Conservation (phyloP, 2,113 vertebrate genomes). For the Megaleporinus macrocephalus region DNA sequence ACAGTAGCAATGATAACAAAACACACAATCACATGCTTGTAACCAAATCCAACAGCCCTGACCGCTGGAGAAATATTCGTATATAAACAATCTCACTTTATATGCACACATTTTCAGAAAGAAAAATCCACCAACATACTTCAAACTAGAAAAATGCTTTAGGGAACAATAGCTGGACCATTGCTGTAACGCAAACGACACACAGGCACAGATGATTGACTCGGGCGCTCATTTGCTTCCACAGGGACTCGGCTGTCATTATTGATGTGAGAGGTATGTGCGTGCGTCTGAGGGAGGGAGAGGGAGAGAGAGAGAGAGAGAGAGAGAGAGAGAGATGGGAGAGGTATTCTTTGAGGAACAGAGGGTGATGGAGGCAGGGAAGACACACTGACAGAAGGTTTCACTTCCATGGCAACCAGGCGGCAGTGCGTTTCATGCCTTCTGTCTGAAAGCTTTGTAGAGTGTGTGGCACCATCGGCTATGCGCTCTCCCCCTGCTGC, state of each 20-base stretch:
- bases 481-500: conserved; percentile 10
- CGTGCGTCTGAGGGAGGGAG: conserved; percentile 35
- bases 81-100: background rate
- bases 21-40: too few relatives aligned
- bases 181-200: background rate
- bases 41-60: too few relatives aligned
- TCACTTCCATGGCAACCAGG: conserved; percentile 64
- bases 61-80: too few relatives aligned
- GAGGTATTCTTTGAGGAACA: conserved; percentile 57
- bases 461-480: conserved; percentile 48
- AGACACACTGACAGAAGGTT: conserved; percentile 58
- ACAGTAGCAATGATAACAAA: too few relatives aligned
- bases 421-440: conserved; percentile 54
- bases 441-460: conserved; percentile 46
- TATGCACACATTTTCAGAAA: background rate
- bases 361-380: conserved; percentile 55
- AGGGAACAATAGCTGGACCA: background rate
- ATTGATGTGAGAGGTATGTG: conserved; percentile 23
- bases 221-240: conserved; percentile 33
- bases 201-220: background rate
- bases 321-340: conserved; percentile 32
- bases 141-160: background rate
- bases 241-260: conserved; percentile 25
- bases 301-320: conserved; percentile 31
- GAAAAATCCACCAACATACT: background rate